Evolutionary conservation across 2,797 vertebrate genomes (phyloP).

Genomic region (Paramormyrops hopkinsi): DNA sequence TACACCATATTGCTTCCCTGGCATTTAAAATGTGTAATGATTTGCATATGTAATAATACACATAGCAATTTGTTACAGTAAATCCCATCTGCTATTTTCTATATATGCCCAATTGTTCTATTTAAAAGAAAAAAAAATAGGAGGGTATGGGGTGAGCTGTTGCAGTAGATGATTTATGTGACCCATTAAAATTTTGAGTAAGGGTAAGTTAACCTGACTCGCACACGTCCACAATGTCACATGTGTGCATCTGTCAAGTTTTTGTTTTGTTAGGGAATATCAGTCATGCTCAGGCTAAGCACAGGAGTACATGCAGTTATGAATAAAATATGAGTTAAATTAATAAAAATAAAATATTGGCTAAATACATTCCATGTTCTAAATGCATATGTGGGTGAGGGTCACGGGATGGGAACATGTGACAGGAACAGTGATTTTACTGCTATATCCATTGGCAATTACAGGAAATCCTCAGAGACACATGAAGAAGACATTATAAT

Average conservation of each 20-base stretch:
- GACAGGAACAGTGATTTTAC: neutral
- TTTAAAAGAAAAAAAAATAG: slow-evolving; percentile 23
- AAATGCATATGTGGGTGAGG: neutral
- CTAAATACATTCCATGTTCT: neutral
- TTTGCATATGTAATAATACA: slow-evolving; percentile 44
- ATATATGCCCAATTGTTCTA: slow-evolving; percentile 37
- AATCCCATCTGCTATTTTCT: slow-evolving; percentile 38
- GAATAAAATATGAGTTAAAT: neutral
- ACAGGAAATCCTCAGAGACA: neutral
- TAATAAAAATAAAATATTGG: neutral
- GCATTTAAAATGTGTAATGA: slow-evolving; percentile 28
- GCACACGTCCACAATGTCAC: slow-evolving; percentile 17
- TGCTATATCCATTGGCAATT: neutral
- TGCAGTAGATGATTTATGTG: slow-evolving; percentile 43
- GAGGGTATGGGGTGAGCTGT: slow-evolving; percentile 22
- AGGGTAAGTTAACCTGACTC: slow-evolving; percentile 32
- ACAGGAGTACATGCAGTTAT: neutral
- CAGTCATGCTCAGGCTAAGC: neutral
- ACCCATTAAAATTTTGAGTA: slow-evolving; percentile 40
- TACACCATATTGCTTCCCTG: slow-evolving; percentile 23
- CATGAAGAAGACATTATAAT: neutral
- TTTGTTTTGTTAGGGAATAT: neutral
- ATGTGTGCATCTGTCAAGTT: slow-evolving; percentile 4
- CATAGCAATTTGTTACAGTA: slow-evolving; percentile 38
- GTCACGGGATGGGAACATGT: neutral